Base-by-base conservation (phyloP, 2,113 vertebrate species). In the Pygoscelis adeliae region DNA sequence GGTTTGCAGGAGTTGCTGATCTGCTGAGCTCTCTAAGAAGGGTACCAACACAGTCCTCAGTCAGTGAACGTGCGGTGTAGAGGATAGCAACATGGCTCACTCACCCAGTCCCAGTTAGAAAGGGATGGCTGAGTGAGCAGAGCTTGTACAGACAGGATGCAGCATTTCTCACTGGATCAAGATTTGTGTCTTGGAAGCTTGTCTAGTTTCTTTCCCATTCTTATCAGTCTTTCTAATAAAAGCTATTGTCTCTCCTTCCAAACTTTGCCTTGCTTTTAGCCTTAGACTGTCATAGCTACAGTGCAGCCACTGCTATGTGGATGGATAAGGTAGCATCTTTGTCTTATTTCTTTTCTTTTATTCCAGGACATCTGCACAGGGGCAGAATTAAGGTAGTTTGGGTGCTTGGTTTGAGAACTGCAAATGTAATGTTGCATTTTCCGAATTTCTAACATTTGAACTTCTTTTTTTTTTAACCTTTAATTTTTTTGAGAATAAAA, bases 381-480 rank as follows among this genome's bases (percentile, higher is more conserved):
- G 96, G 91, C 97, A 97, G 93, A 97, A 97, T 91, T 96, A 94
- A 96, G 96, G 96, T 97, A 97, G 97, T 94, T 94, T 95, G 87
- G 89, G 96, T 96, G 97, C 78, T 87, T 97, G 95, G 73, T 94
- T 95, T 97, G 95, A 96, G 87, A 96, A 55, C 53, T 84, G 82
- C 70, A 91, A 94, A 72, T 61, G 29, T 95, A 77, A 95, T 0
- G 7, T 84, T 96, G 82, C 74, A 13, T 97, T 94, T 94, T 72
- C 74, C 11, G 6, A 59, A 79, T 66, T 80, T 83, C 95, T 97
- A 96, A 96, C 82, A 36, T 88, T 55, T 88, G 23, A 94, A 85
- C 14, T 34, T 62, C 44, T n/a, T 62, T 78, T 59, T 61, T 83
- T 89, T 96, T 96, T 85, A 95, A 94, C 91, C 36, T 85, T 69